Evolutionary conservation across 2,113 vertebrate species (phyloP).

Genomic region (Oxyruncus cristatus): DNA sequence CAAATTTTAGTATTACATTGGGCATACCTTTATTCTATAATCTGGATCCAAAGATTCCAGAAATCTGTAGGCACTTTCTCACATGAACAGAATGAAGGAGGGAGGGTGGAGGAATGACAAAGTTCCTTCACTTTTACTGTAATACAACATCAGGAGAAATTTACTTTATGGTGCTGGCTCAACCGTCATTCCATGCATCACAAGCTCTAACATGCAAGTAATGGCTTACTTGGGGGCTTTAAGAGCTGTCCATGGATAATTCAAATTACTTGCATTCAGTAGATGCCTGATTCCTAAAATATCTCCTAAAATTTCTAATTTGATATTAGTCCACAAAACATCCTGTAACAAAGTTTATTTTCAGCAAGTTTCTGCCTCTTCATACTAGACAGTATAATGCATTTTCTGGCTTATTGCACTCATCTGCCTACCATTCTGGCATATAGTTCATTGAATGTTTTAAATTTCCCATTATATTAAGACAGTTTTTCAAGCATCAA

Average conservation of each 20-base stretch:
- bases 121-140: neutral
- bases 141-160: neutral
- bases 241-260: neutral
- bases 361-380: neutral
- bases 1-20: neutral
- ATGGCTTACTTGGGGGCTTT: neutral
- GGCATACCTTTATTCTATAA: neutral
- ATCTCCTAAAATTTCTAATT: neutral
- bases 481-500: neutral
- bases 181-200: neutral
- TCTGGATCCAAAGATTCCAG: neutral
- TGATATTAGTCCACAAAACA: neutral
- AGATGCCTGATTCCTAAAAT: neutral
- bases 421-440: neutral
- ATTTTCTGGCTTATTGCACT: neutral
- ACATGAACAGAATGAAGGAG: neutral
- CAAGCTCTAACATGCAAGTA: neutral
- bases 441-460: neutral
- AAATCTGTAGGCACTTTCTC: neutral
- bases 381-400: neutral
- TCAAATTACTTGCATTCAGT: neutral
- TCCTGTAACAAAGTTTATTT: neutral
- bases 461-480: neutral
- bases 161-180: neutral
- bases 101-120: neutral